Evolutionary conservation across 2,797 vertebrate genomes (phyloP), one percentile per base, ranked within the genome.

Genomic region (Rhabdomys pumilio): DNA sequence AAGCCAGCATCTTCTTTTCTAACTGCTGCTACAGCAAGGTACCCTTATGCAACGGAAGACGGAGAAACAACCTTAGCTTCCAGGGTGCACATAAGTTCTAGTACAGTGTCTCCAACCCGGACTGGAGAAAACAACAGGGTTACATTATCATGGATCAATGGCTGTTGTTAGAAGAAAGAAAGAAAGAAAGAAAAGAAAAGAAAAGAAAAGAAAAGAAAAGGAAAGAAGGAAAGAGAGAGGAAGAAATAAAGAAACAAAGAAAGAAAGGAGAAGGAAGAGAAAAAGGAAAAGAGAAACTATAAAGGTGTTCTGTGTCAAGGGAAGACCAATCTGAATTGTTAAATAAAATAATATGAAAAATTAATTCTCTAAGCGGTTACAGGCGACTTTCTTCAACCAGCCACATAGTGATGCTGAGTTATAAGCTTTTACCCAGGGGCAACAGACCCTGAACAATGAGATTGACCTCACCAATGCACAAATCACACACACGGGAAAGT

Each of bases 11-110:
- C 4, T 0, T 91, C 14, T n/a, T 89, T 98, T 96, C 96, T 98
- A 80, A 98, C 98, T 1, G 98, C 98, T 0, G 99, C 99, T 97
- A 99, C 99, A 0, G 98, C 98, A 15, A 96, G 98, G 87, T 99
- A 99, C 4, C 98, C 98, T 95, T 94, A 96, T 83, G 47, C 83
- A 82, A 89, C 59, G 41, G 94, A 91, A 9, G 80, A 86, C 0
- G 81, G 14, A 95, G 67, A 94, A 59, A 24, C 38, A 11, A 29
- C n/a, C 89, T 96, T 90, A 94, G 19, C 17, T 38, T 83, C 73
- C 20, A 3, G 19, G 29, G 76, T 24, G 59, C 47, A 17, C 0
- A 1, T 0, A 5, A 34, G 41, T 6, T 41, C 38, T 4, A 10
- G 57, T 3, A 19, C 31, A 77, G 44, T 31, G 9, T 47, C 8